A percentile compares a stretch with the other conserved stretches of the same genome.
These are phyloP conservation scores for Tupiocoris notatus DNA, from an alignment of 2,888 invertebrate species.

Conservation along the genomic window DNA sequence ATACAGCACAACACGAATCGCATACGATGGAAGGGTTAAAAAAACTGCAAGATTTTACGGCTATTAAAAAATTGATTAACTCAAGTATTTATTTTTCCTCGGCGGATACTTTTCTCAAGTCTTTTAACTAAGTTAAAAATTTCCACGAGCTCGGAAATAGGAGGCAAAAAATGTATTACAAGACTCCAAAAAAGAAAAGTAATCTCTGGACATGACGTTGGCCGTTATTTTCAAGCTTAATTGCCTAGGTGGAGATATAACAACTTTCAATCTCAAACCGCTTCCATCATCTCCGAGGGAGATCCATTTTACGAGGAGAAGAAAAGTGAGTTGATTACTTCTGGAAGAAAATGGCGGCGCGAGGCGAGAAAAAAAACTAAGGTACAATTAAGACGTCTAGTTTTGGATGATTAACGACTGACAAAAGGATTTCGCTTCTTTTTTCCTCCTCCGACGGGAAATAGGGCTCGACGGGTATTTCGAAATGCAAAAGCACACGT, in stretches of 20 bases:
- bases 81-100: no score
- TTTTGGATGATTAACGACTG: slow-evolving; percentile 30
- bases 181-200: slow-evolving; percentile 7
- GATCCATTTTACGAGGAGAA: slow-evolving; percentile 21
- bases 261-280: slow-evolving; percentile 33
- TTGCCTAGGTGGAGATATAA: slow-evolving; percentile 29
- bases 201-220: slow-evolving; percentile 21
- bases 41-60: no score
- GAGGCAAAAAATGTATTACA: not conserved
- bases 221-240: slow-evolving; percentile 23
- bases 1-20: no score
- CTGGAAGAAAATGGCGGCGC: not conserved
- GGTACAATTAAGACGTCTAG: slow-evolving; percentile 33
- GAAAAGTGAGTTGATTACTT: slow-evolving; percentile 32
- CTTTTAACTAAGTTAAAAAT: not conserved
- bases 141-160: not conserved
- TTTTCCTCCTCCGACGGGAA: no score
- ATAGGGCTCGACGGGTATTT: no score
- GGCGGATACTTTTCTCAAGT: not conserved
- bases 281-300: slow-evolving; percentile 31
- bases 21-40: no score
- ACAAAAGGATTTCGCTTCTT: no score
- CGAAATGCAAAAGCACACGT: no score
- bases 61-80: no score
- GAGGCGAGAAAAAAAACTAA: slow-evolving; percentile 10